Conservation (phyloP, 37 sponge, comb jelly and placozoan genomes). For the Aplysina aerophoba region DNA sequence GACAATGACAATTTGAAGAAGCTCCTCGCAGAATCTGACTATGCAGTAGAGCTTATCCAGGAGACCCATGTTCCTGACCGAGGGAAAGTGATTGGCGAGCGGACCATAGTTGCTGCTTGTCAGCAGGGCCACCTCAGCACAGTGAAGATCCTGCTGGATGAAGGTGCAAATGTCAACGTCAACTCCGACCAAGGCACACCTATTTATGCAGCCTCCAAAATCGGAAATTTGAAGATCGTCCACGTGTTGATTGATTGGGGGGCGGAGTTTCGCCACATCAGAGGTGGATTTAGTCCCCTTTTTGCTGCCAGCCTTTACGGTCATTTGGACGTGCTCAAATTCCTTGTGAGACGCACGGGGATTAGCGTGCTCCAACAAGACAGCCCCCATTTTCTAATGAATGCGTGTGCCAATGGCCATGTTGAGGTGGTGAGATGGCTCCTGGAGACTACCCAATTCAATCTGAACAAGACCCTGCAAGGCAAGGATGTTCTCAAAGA, state of each 20-base stretch:
- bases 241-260: conserved; percentile 55
- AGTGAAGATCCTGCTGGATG: conserved; percentile 51
- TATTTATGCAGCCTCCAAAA: conserved; percentile 72
- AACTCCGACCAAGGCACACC: conserved; percentile 62
- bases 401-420: conserved; percentile 74
- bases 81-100: conserved; percentile 59
- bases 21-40: conserved; percentile 40
- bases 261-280: conserved; percentile 51
- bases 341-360: conserved; percentile 65
- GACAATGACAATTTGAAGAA: conserved; percentile 36
- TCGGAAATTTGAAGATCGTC: conserved; percentile 69
- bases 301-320: conserved; percentile 74
- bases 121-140: conserved; percentile 55
- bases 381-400: conserved; percentile 76
- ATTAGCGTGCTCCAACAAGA: conserved; percentile 49
- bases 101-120: conserved; percentile 65
- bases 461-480: conserved; percentile 52
- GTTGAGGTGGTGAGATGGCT: conserved; percentile 67
- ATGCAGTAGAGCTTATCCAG: conserved; percentile 38
- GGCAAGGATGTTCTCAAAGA: conserved; percentile 62
- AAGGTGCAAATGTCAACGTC: conserved; percentile 50
- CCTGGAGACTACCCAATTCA: conserved; percentile 63
- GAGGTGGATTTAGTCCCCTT: conserved; percentile 73
- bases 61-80: conserved; percentile 58
- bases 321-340: conserved; percentile 64